phyloP scores from a whole-genome alignment of 1,140 invertebrate species.

The Reticulitermes speratus region DNA sequence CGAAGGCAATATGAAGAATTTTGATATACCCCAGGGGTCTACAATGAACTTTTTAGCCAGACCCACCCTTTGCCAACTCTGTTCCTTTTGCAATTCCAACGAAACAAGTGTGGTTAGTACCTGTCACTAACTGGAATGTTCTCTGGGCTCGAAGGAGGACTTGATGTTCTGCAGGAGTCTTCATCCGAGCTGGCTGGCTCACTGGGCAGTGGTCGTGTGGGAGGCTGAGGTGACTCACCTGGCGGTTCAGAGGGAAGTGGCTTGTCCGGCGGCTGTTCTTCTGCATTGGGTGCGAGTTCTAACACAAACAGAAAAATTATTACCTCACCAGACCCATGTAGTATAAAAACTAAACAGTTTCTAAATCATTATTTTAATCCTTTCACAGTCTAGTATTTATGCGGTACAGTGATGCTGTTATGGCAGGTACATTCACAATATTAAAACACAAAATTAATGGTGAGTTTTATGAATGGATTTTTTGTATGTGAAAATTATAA shows the following conservation, averaged over 20 bases:
- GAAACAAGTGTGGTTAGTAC: background rate
- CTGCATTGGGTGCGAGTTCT: background rate
- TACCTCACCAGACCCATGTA: background rate
- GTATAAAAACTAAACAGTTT: background rate
- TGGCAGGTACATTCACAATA: background rate
- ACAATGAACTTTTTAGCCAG: slow-evolving; percentile 29
- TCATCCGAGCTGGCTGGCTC: slow-evolving; percentile 40
- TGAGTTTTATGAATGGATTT: too few relatives aligned
- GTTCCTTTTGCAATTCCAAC: background rate
- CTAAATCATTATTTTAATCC: background rate
- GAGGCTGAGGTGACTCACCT: slow-evolving; percentile 38
- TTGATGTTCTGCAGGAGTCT: slow-evolving; percentile 39
- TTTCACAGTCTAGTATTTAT: background rate
- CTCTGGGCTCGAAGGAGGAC: slow-evolving; percentile 46
- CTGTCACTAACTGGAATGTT: slow-evolving; percentile 40
- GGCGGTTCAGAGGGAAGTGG: slow-evolving; percentile 49
- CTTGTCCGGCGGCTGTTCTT: slow-evolving; percentile 45
- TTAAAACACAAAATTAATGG: background rate
- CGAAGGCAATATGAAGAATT: too few relatives aligned
- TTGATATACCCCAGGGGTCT: background rate
- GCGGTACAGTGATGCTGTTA: background rate
- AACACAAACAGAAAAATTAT: too few relatives aligned
- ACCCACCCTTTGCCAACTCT: slow-evolving; percentile 1
- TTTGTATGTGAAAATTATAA: too few relatives aligned
- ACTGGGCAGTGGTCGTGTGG: slow-evolving; percentile 39